Conservation (phyloP, 2,797 vertebrate species). For the Lateolabrax maculatus region DNA sequence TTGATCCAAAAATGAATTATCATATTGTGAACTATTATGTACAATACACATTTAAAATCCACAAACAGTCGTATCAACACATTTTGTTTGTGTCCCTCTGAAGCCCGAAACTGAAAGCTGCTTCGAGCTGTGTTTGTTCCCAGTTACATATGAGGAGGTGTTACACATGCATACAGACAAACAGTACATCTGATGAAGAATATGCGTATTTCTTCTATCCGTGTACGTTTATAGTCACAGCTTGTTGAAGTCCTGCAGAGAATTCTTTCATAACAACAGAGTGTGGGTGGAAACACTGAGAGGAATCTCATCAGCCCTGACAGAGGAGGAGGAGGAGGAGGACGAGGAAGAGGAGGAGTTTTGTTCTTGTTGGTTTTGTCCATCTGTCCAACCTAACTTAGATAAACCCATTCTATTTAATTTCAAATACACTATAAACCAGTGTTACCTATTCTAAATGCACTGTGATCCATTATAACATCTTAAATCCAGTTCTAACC, state of each 20-base stretch:
- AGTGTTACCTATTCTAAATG: background rate
- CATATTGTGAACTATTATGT: background rate
- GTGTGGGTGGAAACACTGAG: constrained; percentile 63
- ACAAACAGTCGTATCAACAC: background rate
- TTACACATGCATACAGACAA: constrained; percentile 17
- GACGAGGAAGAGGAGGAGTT: constrained; percentile 10
- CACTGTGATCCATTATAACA: background rate
- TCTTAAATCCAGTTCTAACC: background rate
- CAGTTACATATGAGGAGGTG: constrained; percentile 33
- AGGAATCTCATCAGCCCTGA: constrained; percentile 56
- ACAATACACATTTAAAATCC: background rate
- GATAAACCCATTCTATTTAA: background rate
- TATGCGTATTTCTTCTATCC: constrained; percentile 15
- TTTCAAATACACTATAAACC: background rate
- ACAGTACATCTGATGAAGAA: constrained; percentile 3
- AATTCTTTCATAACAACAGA: constrained; percentile 58
- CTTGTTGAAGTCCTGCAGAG: constrained; percentile 54
- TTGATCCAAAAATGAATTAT: background rate
- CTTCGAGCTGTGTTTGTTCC: constrained; percentile 16
- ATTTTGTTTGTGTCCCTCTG: background rate
- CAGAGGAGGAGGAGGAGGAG: constrained; percentile 34
- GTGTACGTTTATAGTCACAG: constrained; percentile 42
- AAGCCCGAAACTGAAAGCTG: constrained; percentile 11
- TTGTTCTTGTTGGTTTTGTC: constrained; percentile 1
- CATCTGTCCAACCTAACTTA: constrained; percentile 11